These are phyloP conservation scores for Lysiphlebus fabarum DNA, from an alignment of 1,140 invertebrate genomes.

Conservation along the genomic window DNA sequence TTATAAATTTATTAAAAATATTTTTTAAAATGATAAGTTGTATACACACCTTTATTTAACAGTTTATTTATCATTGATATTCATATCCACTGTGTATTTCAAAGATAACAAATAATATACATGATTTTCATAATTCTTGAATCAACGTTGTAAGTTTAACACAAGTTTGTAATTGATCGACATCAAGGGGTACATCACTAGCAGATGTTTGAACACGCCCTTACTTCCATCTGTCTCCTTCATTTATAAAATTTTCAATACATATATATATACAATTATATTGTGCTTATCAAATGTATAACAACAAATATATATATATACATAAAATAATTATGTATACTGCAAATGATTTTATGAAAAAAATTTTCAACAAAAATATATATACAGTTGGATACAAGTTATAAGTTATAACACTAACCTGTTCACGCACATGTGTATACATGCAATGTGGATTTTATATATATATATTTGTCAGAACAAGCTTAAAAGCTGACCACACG, in stretches of 20 bases:
- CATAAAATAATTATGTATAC: not conserved
- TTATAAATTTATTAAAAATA: too few relatives aligned
- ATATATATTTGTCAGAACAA: not conserved
- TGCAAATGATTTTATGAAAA: not conserved
- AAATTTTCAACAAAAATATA: not conserved
- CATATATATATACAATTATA: not conserved
- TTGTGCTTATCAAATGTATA: conserved; percentile 16
- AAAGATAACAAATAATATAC: conserved; percentile 7
- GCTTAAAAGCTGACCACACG: conserved; percentile 17
- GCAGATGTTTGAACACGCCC: conserved; percentile 42
- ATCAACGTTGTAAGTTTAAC: conserved; percentile 11
- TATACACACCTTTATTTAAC: not conserved
- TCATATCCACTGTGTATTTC: too few relatives aligned
- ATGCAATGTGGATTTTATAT: conserved; percentile 6
- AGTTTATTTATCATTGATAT: too few relatives aligned
- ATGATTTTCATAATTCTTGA: conserved; percentile 16
- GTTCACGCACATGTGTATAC: conserved; percentile 23
- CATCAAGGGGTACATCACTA: conserved; percentile 41
- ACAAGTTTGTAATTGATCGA: conserved; percentile 39
- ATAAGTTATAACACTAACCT: conserved; percentile 20
- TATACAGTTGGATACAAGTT: not conserved
- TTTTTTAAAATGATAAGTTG: conserved; percentile 16
- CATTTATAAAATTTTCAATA: conserved; percentile 27
- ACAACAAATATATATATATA: not conserved
- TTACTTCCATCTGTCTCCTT: conserved; percentile 40